Conservation (phyloP, 2,797 vertebrate genomes). For the Enteromius trimaculatus region DNA sequence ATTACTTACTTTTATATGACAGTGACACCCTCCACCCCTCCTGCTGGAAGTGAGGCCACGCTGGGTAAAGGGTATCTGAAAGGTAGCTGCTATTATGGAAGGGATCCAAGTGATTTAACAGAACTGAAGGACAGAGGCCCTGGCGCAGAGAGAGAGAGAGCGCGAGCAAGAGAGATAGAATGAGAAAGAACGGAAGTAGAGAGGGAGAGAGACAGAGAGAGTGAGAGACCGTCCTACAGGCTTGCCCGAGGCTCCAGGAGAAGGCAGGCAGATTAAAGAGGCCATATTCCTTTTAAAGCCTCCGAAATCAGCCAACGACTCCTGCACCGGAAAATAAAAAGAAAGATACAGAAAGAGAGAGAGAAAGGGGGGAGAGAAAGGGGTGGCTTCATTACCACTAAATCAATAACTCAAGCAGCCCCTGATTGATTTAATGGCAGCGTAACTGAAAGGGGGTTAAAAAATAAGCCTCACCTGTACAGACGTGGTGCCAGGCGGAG, state of each 20-base stretch:
- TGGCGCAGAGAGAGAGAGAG: constrained; percentile 36
- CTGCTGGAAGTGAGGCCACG: constrained; percentile 59
- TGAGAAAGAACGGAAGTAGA: constrained; percentile 48
- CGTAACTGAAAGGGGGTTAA: constrained; percentile 71
- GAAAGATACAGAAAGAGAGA: constrained; percentile 42
- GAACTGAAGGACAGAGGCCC: constrained; percentile 69
- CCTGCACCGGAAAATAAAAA: constrained; percentile 55
- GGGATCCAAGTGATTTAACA: constrained; percentile 73
- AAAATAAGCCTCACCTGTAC: constrained; percentile 68
- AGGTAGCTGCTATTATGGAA: constrained; percentile 72
- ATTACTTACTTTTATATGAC: constrained; percentile 72
- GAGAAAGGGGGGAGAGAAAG: constrained; percentile 33
- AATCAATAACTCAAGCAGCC: constrained; percentile 68
- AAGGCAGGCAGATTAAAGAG: constrained; percentile 90
- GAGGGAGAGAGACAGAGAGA: constrained; percentile 46
- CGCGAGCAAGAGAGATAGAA: constrained; percentile 39
- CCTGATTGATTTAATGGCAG: constrained; percentile 72
- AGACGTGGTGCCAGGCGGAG: constrained; percentile 48
- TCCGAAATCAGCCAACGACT: constrained; percentile 70
- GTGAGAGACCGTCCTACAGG: constrained; percentile 78
- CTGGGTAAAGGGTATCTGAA: constrained; percentile 74
- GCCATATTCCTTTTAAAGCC: constrained; percentile 93
- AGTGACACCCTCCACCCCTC: constrained; percentile 63
- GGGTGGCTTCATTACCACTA: constrained; percentile 67
- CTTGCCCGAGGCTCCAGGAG: constrained; percentile 88